Base-by-base conservation (phyloP, 2,113 vertebrate genomes). In the Hippocampus comes region DNA sequence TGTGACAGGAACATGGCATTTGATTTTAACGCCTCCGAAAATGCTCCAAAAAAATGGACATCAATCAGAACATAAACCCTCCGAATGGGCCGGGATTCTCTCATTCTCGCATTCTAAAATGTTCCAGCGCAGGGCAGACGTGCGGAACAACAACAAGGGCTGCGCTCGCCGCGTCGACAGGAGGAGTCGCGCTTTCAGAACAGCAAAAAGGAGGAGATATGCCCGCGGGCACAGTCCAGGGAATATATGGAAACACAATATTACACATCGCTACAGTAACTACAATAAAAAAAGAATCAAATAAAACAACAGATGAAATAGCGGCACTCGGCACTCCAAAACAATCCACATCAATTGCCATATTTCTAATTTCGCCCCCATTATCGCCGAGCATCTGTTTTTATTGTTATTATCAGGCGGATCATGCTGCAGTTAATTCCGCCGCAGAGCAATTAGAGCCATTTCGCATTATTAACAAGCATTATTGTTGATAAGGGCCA, bases 401-500 rank as follows among this genome's bases (percentile, higher is more conserved):
- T 53, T 56, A 78, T 49, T 78, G 70, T 85, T 79, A 83, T 85
- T 79, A 84, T 85, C 72, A 48, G 63, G 70, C 70, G 78, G 74
- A 75, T 84, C 0, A 72, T 86, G 64, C 79, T 60, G 82, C 76
- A 85, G 86, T 84, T 89, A 74, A 88, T 86, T 88, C 85, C 78
- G 79, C 86, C 69, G 79, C 84, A 86, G 86, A 88, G 86, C 89
- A 90, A 88, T 90, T 88, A 87, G 85, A 88, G 73, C 70, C 82
- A 86, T 87, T 89, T 86, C 84, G 76, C 79, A 74, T 83, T 87
- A 88, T 86, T 87, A 90, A 90, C 86, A 82, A 86, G 86, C 76
- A 78, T 89, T 86, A 88, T 84, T 85, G 88, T 85, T 88, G 85
- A 88, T 89, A 81, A 78, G 87, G 85, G 80, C 88, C 85, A 83